Percentiles rank a stretch among this genome's conserved stretches.
Evolutionary conservation across 2,797 vertebrate genomes (phyloP).

Genomic region (Masticophis lateralis): DNA sequence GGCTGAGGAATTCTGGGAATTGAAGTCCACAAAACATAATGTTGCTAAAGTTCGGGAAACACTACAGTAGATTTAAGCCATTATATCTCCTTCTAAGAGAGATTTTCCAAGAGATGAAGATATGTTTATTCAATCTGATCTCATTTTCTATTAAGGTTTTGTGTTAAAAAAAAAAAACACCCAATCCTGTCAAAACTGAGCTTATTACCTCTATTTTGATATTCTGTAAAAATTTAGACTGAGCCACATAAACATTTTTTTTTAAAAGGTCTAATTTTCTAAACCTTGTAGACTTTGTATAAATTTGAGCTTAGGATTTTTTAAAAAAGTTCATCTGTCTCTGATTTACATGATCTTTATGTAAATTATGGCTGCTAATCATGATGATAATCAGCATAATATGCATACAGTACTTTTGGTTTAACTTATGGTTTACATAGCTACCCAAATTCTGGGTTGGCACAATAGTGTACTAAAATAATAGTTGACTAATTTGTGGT

Average conservation of each 20-base stretch:
- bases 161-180: background rate
- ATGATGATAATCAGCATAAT: too few relatives aligned
- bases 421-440: background rate
- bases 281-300: conserved; percentile 66
- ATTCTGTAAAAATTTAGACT: conserved; percentile 56
- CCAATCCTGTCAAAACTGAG: rapidly evolving
- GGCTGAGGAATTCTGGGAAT: background rate
- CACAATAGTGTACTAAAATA: background rate
- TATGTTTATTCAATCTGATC: background rate
- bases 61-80: background rate
- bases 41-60: background rate
- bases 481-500: background rate
- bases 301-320: conserved; percentile 50
- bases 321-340: conserved; percentile 58
- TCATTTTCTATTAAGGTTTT: background rate
- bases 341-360: background rate
- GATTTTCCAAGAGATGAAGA: background rate
- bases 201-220: conserved; percentile 56
- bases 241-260: conserved; percentile 38
- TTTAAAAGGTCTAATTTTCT: conserved; percentile 67
- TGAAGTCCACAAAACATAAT: background rate
- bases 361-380: background rate
- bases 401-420: background rate
- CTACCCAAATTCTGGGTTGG: background rate
- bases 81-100: background rate